Percentiles rank a stretch among this genome's conserved stretches.
phyloP scores from a whole-genome alignment of 2,888 invertebrate species.

The Copidosoma aretas region DNA sequence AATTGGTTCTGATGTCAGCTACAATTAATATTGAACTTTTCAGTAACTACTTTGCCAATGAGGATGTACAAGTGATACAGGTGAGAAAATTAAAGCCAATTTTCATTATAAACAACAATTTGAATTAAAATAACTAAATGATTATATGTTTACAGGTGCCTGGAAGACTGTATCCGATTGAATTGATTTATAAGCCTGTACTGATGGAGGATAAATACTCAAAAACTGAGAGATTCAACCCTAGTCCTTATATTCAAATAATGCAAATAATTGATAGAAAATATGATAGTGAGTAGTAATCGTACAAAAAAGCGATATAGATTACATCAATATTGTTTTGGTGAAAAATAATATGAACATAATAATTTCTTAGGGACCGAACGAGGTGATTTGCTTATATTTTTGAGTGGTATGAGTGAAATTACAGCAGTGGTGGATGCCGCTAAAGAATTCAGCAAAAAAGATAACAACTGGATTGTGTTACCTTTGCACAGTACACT shows the following conservation, averaged over 20 bases:
- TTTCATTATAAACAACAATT: conserved; percentile 7
- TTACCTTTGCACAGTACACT: conserved; percentile 91
- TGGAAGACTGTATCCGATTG: conserved; percentile 92
- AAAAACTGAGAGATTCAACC: conserved; percentile 81
- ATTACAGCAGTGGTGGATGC: conserved; percentile 88
- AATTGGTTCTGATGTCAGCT: conserved; percentile 96
- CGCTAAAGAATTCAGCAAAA: conserved; percentile 78
- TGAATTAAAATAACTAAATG: conserved; percentile 14
- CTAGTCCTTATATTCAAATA: conserved; percentile 90
- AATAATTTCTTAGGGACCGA: no score
- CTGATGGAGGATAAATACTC: conserved; percentile 68
- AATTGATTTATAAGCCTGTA: conserved; percentile 83
- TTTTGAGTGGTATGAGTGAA: conserved; percentile 93
- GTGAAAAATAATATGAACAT: no score
- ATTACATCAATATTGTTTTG: conserved; percentile 32
- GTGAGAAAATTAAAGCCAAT: conserved; percentile 59
- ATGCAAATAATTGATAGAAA: conserved; percentile 91
- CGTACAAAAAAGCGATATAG: conserved; percentile 33
- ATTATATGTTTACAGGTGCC: conserved; percentile 76
- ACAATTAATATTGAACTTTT: conserved; percentile 98
- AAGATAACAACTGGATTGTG: conserved; percentile 88
- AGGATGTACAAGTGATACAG: conserved; percentile 82
- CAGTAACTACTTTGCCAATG: conserved; percentile 82
- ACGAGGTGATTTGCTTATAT: conserved; percentile 92
- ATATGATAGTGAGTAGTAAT: conserved; percentile 71